Conservation (phyloP, 2,113 vertebrate genomes). For the Phrynosoma platyrhinos region DNA sequence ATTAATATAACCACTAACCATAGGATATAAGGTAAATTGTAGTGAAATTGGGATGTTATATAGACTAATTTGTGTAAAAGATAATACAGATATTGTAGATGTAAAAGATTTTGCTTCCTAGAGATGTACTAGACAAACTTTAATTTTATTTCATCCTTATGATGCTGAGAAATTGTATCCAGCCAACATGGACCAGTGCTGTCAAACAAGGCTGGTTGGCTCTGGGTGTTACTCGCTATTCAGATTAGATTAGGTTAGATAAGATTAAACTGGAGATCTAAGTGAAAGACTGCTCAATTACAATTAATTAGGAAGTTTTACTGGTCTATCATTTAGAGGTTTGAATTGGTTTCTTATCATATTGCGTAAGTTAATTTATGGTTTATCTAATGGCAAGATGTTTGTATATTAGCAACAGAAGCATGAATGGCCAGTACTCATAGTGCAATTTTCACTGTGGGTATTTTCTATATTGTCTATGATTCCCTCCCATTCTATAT, state of each 20-base stretch:
- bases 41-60: too few species aligned
- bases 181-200: not conserved
- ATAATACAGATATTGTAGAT: not conserved
- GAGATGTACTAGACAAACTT: not conserved
- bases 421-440: too few species aligned
- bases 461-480: not conserved
- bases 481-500: not conserved
- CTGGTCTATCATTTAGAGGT: too few species aligned
- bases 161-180: not conserved
- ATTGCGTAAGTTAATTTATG: too few species aligned
- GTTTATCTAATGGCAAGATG: too few species aligned
- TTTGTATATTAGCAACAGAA: too few species aligned
- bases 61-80: not conserved
- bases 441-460: too few species aligned
- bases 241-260: not conserved
- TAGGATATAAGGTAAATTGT: not conserved
- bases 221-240: not conserved
- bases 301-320: too few species aligned
- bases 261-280: too few species aligned
- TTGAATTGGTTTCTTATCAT: too few species aligned
- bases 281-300: too few species aligned
- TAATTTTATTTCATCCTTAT: not conserved
- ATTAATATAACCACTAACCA: too few species aligned
- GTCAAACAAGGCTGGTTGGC: not conserved
- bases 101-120: not conserved